Evolutionary conservation across 2,113 vertebrate genomes (phyloP), one percentile per base, ranked within the genome.

Genomic region (Dinomys branickii): DNA sequence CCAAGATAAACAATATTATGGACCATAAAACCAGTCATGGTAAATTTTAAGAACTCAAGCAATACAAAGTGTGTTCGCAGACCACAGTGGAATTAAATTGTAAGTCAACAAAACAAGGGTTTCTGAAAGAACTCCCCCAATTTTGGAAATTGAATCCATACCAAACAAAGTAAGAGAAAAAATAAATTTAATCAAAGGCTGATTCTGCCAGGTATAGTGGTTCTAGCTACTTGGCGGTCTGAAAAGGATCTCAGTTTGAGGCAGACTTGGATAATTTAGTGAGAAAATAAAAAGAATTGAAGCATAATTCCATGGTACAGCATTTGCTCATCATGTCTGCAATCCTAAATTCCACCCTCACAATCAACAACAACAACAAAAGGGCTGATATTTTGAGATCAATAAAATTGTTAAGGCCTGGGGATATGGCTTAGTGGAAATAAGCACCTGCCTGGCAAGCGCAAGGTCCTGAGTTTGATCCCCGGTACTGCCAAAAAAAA

Each of bases 71-170:
- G 24, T 82, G 26, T 75, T 82, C 56, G 81, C 35, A 84, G 61
- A 85, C 24, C 19, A 65, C 50, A 80, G 47, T 33, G 47, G 30
- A 80, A 54, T 54, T 80, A 54, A 80, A 35, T 54, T 33, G 50
- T 84, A 91, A 82, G 71, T 80, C n/a, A 73, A 5, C 67, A 85
- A 47, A 24, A 41, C 67, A 80, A 71, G 28, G 14, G 1, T 86
- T 84, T 90, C 26, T 50, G n/a, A 77, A 67, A 85, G n/a, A 83
- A n/a, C 50, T 44, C 35, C 26, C 30, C n/a, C 54, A 58, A n/a
- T 22, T 50, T 93, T 86, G 65, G 58, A 90, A 82, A 87, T 52
- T 65, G 77, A 91, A 75, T 83, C 28, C 56, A 63, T 65, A 91
- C 65, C 19, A 50, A 9, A 58, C 44, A 87, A 90, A 89, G 33